Conservation (phyloP, 2,113 vertebrate genomes). For the Engystomops pustulosus region DNA sequence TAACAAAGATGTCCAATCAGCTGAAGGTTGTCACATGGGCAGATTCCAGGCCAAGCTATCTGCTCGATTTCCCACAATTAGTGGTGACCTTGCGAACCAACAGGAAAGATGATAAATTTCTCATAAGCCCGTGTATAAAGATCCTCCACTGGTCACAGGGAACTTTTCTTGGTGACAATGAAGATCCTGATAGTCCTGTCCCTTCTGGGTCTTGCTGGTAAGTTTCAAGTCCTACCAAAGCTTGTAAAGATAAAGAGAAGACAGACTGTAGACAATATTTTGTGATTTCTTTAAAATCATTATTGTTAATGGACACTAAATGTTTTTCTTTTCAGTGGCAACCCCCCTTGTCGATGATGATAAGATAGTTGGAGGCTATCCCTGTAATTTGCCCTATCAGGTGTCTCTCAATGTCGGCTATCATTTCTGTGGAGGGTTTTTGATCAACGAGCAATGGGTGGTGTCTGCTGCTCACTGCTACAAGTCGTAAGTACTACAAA, state of each 20-base stretch:
- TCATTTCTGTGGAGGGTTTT: slow-evolving; percentile 77
- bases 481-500: slow-evolving; percentile 75
- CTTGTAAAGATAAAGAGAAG: no score
- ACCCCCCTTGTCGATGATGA: slow-evolving; percentile 70
- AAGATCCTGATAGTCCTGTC: slow-evolving; percentile 15
- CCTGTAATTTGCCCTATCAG: slow-evolving; percentile 75
- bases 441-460: slow-evolving; percentile 77
- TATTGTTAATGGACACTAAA: not conserved
- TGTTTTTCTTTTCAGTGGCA: slow-evolving; percentile 56
- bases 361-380: slow-evolving; percentile 84
- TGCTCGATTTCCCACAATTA: not conserved
- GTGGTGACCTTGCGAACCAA: not conserved
- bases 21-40: not conserved
- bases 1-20: no score
- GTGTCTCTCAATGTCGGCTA: slow-evolving; percentile 81
- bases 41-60: not conserved
- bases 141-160: not conserved
- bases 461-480: slow-evolving; percentile 86
- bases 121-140: slow-evolving; percentile 9
- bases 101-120: not conserved
- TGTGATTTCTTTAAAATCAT: no score
- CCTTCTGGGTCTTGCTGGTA: slow-evolving; percentile 28
- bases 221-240: no score
- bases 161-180: not conserved
- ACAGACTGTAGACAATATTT: no score